phyloP scores from a whole-genome alignment of 1,140 invertebrate genomes.

The Lepidurus arcticus region DNA sequence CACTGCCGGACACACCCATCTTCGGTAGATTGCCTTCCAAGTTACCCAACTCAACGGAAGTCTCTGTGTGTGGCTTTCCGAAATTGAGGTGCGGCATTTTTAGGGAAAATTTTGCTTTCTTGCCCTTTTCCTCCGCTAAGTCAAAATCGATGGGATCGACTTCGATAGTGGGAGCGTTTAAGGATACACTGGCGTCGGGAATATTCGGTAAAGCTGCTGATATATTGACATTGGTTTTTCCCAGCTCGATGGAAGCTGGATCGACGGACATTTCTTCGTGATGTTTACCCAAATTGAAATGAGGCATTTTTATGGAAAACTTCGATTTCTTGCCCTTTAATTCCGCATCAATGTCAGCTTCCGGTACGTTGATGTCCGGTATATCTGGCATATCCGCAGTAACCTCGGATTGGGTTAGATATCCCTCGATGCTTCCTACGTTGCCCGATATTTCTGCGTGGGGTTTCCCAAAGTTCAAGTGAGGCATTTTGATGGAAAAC shows the following conservation, averaged over 20 bases:
- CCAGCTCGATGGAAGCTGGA: not conserved
- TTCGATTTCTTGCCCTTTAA: not conserved
- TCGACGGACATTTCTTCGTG: too few species aligned
- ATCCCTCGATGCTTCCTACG: not conserved
- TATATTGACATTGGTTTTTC: not conserved
- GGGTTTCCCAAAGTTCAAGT: not conserved
- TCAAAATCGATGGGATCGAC: not conserved
- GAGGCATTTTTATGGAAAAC: not conserved
- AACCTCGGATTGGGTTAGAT: not conserved
- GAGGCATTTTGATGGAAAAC: constrained; percentile 2
- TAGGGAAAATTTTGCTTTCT: not conserved
- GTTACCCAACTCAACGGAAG: not conserved
- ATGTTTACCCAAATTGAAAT: not conserved
- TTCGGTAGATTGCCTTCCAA: not conserved
- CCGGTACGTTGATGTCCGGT: not conserved
- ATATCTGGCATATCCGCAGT: not conserved
- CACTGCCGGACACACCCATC: not conserved
- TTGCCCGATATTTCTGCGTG: not conserved
- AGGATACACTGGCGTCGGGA: not conserved
- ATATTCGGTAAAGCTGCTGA: not conserved
- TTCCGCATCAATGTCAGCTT: not conserved
- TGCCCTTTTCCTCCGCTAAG: not conserved
- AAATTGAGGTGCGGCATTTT: not conserved
- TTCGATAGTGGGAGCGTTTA: not conserved
- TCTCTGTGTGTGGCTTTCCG: not conserved